Base-by-base conservation (phyloP, 2,888 invertebrate species). In the Proisotoma minuta region DNA sequence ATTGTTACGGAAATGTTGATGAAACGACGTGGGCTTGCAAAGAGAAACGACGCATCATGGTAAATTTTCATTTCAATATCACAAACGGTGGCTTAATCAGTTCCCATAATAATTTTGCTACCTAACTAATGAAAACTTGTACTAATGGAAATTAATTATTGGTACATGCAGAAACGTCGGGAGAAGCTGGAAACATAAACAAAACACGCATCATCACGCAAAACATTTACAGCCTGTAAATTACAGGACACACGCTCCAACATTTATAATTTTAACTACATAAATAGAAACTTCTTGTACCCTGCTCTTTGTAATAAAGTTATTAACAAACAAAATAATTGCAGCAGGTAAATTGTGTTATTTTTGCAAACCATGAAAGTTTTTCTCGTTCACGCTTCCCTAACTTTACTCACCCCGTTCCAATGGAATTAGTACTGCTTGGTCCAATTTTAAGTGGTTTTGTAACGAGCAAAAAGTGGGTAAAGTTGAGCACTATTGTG, bases 21-120 rank as follows among this genome's bases (percentile, higher is more conserved):
- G 89, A 89, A 78, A 84, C 85, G 24, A 85, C 86, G 70, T 88
- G 85, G 76, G 89, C 88, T 2, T 89, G 89, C 79, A 87, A 87
- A 77, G 88, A 88, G 77, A 88, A 88, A 76, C 85, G 86, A 76
- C 81, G 88, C 76, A 88, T 88, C 75, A 86, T 87, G 87, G 88
- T 88, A 78, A 83, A 81, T 74, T 23, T 39, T 56, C 8, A 5
- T n/a, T 18, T 26, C 4, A 60, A 28, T 54, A n/a, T 3, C 15
- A 18, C 54, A 8, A 18, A 43, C 43, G 43, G 43, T 43, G 43
- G 43, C 43, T 39, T 28, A 27, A 10, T 48, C 2, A 27, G n/a
- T n/a, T n/a, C n/a, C n/a, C n/a, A n/a, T n/a, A n/a, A n/a, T n/a
- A 3, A 8, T 39, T 43, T 57, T 15, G 27, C 47, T n/a, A 22